Base-by-base conservation (phyloP, 1,140 invertebrate species). In the Lordiphosa clarofinis region DNA sequence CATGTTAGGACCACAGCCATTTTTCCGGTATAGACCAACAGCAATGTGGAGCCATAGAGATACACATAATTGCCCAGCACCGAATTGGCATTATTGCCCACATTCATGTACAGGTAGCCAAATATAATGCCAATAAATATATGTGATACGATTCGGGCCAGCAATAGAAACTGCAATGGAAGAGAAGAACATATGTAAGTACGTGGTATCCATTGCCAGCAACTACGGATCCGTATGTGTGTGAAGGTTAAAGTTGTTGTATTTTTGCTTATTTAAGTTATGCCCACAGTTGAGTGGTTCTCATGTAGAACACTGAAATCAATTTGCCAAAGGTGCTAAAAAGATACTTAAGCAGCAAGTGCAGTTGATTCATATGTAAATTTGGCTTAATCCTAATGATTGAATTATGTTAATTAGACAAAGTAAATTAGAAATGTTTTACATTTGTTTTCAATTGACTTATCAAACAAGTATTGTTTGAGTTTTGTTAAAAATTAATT, bases 1-100 rank as follows among this genome's bases (percentile, higher is more conserved):
- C 96, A 98, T 52, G 96, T 95, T 61, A 98, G 90, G 39, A 96
- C 95, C n/a, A 97, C 97, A 3, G 96, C 95, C 96, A 98, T 98
- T 90, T 98, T 95, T 46, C 96, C 96, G 7, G 96, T 97, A 81
- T 98, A 98, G 60, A 98, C 95, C 11, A 98, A 91, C 53, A 98
- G 94, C 40, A 98, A 89, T 76, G 97, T 93, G 10, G 95, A 94
- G 63, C 97, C 97, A 88, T 98, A 99, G 1, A 98, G 89, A 73
- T 96, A 98, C 3, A 96, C 95, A 70, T 96, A 96, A 90, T 98
- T 99, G 54, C 95, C 96, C 42, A 97, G 92, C 12, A 96, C 94
- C 42, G 94, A 94, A 67, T 93, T 93, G 0, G 96, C 96, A 76
- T 95, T 93, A 63, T 94, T 94, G 10, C 97, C 97, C 28, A 97